Conservation (phyloP, 2,113 vertebrate genomes). For the Penelope pileata region DNA sequence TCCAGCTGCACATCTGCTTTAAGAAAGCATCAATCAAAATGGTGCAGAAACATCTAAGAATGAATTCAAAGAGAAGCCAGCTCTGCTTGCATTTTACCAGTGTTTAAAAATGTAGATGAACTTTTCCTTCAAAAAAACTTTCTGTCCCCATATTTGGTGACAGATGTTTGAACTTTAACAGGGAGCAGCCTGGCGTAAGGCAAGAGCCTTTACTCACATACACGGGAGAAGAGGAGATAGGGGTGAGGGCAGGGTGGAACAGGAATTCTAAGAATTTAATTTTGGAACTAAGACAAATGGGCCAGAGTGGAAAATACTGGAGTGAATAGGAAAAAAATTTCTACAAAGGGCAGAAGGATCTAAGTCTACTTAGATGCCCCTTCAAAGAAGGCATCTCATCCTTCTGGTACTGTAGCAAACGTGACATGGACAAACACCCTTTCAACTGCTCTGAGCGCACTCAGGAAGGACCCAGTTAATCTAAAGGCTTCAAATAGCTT, state of each 20-base stretch:
- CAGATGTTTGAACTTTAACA: not conserved
- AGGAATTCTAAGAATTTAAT: not conserved
- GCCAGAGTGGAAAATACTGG: not conserved
- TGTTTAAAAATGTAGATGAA: not conserved
- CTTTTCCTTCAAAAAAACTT: not conserved
- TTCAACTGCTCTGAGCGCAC: not conserved
- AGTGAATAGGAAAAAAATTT: not conserved
- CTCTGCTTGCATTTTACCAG: not conserved
- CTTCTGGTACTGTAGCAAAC: not conserved
- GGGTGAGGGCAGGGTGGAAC: not conserved
- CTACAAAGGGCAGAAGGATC: not conserved
- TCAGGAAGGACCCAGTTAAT: not conserved
- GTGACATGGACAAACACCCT: not conserved
- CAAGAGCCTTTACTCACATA: not conserved
- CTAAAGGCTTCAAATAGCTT: not conserved
- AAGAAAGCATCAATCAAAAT: not conserved
- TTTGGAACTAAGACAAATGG: not conserved
- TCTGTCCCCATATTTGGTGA: not conserved
- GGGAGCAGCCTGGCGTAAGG: not conserved
- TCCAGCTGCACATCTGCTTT: conserved; percentile 19
- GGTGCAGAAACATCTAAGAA: not conserved
- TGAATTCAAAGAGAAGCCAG: not conserved
- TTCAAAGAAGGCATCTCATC: not conserved
- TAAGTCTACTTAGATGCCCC: fast-evolving
- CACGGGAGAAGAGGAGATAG: not conserved